Percentiles rank a stretch among this genome's conserved stretches.
Conservation (phyloP, 2,888 invertebrate genomes). For the Chrysina gloriosa region DNA sequence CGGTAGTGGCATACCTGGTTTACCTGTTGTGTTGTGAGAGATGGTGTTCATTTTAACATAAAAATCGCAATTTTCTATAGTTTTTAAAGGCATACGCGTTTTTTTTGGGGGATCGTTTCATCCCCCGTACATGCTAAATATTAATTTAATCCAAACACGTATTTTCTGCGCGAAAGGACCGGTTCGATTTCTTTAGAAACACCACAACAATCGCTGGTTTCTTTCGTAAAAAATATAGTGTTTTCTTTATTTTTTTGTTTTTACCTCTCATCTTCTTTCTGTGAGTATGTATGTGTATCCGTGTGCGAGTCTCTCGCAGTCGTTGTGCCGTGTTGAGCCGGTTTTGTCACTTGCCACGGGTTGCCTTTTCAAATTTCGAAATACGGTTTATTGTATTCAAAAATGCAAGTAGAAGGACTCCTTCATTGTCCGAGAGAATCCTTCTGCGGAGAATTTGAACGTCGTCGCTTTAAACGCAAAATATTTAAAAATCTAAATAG, state of each 20-base stretch:
- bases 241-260: conserved; percentile 29
- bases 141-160: too few species aligned
- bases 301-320: neutral
- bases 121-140: too few species aligned
- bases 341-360: conserved; percentile 58
- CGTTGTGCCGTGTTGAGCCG: conserved; percentile 52
- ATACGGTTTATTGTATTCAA: conserved; percentile 36
- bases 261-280: neutral
- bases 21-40: conserved; percentile 13
- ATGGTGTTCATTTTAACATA: conserved; percentile 30
- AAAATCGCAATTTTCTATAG: neutral
- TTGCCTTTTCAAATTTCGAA: conserved; percentile 41
- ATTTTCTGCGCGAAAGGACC: too few species aligned
- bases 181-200: neutral
- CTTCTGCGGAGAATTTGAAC: too few species aligned
- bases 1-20: conserved; percentile 2
- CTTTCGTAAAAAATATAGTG: conserved; percentile 3
- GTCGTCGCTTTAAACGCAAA: too few species aligned
- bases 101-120: too few species aligned
- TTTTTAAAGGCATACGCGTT: too few species aligned
- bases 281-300: neutral
- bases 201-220: neutral
- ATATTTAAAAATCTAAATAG: too few species aligned
- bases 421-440: neutral
- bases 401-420: neutral